phyloP scores from a whole-genome alignment of 2,888 invertebrate species.

The Anodontia alba region DNA sequence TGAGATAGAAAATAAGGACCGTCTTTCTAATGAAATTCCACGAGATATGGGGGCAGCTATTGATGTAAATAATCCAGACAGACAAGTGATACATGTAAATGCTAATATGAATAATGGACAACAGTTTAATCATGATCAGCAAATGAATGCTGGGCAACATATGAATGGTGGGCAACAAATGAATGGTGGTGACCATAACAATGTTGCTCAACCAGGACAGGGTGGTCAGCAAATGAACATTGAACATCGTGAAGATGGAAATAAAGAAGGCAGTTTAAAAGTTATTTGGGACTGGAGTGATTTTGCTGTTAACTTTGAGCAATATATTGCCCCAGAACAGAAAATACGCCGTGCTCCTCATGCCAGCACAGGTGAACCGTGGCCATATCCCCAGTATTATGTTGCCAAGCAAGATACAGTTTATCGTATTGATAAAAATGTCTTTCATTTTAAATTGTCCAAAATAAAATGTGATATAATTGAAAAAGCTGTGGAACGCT shows the following conservation, averaged over 20 bases:
- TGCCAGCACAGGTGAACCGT: conserved; percentile 87
- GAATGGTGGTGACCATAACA: background rate
- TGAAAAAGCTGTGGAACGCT: conserved; percentile 87
- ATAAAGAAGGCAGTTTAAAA: conserved; percentile 64
- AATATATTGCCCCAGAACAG: conserved; percentile 78
- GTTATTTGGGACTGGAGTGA: conserved; percentile 81
- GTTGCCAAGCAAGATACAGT: conserved; percentile 80
- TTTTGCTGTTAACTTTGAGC: conserved; percentile 78
- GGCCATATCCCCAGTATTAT: conserved; percentile 89
- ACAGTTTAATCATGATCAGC: background rate
- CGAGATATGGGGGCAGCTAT: conserved; percentile 12
- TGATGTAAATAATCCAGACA: background rate
- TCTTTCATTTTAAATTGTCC: conserved; percentile 80
- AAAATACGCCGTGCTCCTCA: conserved; percentile 81
- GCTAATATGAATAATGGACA: background rate
- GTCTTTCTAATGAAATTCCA: conserved; percentile 4
- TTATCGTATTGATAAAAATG: conserved; percentile 65
- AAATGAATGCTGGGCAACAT: background rate
- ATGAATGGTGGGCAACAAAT: background rate
- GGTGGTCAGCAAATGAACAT: background rate
- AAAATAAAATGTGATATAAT: conserved; percentile 87
- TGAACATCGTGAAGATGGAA: background rate
- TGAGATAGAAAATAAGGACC: conserved; percentile 10
- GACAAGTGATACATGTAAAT: background rate
- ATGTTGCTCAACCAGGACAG: background rate